Conservation (phyloP, 2,888 invertebrate genomes). For the Congeria kusceri region DNA sequence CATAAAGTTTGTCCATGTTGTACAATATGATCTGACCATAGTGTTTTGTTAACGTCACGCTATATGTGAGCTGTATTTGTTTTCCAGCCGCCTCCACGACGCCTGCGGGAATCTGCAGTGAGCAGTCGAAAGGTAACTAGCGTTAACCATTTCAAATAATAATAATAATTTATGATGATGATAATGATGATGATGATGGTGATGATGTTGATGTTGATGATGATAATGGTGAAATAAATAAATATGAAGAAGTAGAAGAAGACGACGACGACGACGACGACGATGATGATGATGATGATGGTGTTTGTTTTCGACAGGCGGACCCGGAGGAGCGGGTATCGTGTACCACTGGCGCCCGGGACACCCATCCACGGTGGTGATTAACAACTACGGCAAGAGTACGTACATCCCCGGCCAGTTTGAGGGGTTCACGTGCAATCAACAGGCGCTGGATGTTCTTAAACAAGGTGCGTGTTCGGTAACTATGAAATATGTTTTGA, state of each 20-base stretch:
- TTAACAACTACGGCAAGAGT: conserved; percentile 64
- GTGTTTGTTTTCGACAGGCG: conserved; percentile 17
- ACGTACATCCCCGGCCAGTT: conserved; percentile 32
- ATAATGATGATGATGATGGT: no score
- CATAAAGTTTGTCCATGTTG: no score
- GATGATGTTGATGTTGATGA: no score
- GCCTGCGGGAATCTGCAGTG: no score
- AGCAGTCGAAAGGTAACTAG: no score
- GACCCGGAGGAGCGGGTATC: conserved; percentile 46
- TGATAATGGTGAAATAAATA: no score
- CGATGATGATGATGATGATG: not conserved
- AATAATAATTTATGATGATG: no score
- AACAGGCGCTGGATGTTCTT: conserved; percentile 46
- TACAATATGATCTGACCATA: no score
- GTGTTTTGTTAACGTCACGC: not conserved
- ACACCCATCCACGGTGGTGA: conserved; percentile 20
- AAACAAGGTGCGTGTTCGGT: not conserved
- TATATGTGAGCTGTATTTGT: not conserved
- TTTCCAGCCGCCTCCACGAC: no score
- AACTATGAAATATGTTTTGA: no score
- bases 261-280: no score
- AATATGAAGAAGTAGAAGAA: no score
- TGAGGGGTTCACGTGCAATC: conserved; percentile 31
- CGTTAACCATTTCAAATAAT: not conserved
- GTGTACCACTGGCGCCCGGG: conserved; percentile 29